phyloP scores from a whole-genome alignment of 2,797 vertebrate genomes.

The Hydrophis major region DNA sequence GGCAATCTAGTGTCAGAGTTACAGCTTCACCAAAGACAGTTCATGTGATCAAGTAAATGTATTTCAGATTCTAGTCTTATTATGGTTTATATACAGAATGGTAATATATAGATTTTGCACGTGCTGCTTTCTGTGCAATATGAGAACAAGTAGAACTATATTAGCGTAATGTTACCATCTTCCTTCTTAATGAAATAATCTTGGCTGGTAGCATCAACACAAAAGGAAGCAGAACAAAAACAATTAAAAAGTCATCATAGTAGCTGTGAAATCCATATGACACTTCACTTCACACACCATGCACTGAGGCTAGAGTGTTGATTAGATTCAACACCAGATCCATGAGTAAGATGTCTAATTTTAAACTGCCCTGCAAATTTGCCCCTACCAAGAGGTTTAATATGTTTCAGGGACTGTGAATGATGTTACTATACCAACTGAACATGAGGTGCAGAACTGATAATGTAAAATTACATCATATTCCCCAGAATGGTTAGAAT shows the following conservation, averaged over 20 bases:
- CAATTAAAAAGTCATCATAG: slow-evolving; percentile 2
- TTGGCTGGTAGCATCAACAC: not conserved
- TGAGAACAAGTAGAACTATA: not conserved
- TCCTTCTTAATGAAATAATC: not conserved
- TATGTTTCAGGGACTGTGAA: not conserved
- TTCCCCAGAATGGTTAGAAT: not conserved
- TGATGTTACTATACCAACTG: slow-evolving; percentile 1
- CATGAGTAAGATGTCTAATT: slow-evolving; percentile 14
- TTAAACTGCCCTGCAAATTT: slow-evolving; percentile 4
- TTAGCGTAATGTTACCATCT: not conserved
- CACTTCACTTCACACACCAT: slow-evolving; percentile 10
- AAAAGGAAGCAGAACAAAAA: not conserved
- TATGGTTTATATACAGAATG: not conserved
- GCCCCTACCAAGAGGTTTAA: not conserved
- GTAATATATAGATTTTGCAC: not conserved
- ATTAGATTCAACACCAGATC: slow-evolving; percentile 10
- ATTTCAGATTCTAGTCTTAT: not conserved
- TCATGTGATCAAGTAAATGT: not conserved
- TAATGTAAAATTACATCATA: not conserved
- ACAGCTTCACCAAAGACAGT: not conserved
- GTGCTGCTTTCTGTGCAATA: not conserved
- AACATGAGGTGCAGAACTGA: not conserved
- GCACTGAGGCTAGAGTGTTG: slow-evolving; percentile 5
- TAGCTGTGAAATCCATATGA: slow-evolving; percentile 13
- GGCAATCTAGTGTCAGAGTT: not conserved